Evolutionary conservation across 2,888 invertebrate genomes (phyloP), one percentile per base, ranked within the genome.

Genomic region (Agrypnus murinus): DNA sequence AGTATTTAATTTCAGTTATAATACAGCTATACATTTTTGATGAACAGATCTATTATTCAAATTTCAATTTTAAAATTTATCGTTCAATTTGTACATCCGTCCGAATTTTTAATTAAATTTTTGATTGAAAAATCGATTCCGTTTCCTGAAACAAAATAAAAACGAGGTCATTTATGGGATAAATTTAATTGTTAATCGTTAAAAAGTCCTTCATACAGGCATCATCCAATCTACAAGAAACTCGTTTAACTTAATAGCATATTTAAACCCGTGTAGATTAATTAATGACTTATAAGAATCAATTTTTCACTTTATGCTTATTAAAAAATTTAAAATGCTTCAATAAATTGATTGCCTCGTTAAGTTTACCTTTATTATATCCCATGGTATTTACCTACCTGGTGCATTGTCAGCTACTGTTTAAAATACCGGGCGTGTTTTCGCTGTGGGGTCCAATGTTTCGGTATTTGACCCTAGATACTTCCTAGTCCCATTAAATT

Each of bases 401-500:
- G 67, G 69, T 68, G 71, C 65, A 69, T 70, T 72, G 67, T 60
- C 65, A 53, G 71, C 75, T 75, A 75, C 74, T 71, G 75, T 75
- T 74, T 74, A 71, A 74, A 74, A 74, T 75, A 74, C 74, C 74
- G 62, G 57, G 45, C 73, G 73, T 70, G 67, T 71, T 73, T 74
- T 71, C 74, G 43, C 74, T 77, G 75, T 75, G 77, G 74, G 77
- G 75, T 75, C 74, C 74, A 65, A 66, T 67, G 75, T 71, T 75
- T 74, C 73, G 75, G 72, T 68, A 69, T 72, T 72, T 69, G 74
- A 74, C 69, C 73, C 64, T 58, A 69, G 65, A 60, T 71, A 74
- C 74, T 77, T 77, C 75, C 75, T 75, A 72, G 64, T 72, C 71
- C 64, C 74, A 73, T 77, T 72, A 75, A 74, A 75, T 75, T 75